Evolutionary conservation across 2,797 vertebrate species (phyloP), one percentile per base, ranked within the genome.

Genomic region (Darevskia mixta): DNA sequence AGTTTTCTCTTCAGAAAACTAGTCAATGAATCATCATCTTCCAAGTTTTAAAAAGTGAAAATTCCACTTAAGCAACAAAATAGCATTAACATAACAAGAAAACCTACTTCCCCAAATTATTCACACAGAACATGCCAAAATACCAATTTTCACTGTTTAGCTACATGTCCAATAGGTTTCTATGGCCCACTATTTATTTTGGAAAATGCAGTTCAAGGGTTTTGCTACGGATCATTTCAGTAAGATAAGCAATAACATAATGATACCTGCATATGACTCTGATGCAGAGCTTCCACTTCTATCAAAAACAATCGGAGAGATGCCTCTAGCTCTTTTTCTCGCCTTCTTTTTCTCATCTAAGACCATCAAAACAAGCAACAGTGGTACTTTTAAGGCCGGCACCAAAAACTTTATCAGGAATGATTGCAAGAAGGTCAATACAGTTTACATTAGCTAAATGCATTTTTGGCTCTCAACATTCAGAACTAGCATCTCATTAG

Each of bases 261-360:
- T 61, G 38, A 97, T 98, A 98, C 98, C 98, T 98, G 98, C 96
- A 94, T 98, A 98, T 0, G 98, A 98, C 93, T 98, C 98, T 94
- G 98, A 98, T 87, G 98, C 98, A 97, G 98, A 98, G 94, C 98
- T 98, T 96, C 98, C 98, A 95, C 98, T 98, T 97, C 98, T 98
- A 97, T 98, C 97, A 98, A 98, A 98, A 96, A 98, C 97, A 96
- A 98, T 98, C 13, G 98, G 98, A 95, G 98, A 98, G 95, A 98
- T 98, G 93, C 98, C 97, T 97, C 98, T 97, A 95, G 97, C 97
- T 96, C 97, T 97, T 95, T 98, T 98, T 94, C 98, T 97, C 96
- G 97, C 97, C 92, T 98, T 98, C 96, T 98, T 98, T 96, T 98
- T 98, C 95, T 98, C 96, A 87, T 98, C 98, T 98, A 95, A 97